These are phyloP conservation scores for Bugula neritina DNA, from an alignment of 2,888 invertebrate genomes.

Conservation along the genomic window DNA sequence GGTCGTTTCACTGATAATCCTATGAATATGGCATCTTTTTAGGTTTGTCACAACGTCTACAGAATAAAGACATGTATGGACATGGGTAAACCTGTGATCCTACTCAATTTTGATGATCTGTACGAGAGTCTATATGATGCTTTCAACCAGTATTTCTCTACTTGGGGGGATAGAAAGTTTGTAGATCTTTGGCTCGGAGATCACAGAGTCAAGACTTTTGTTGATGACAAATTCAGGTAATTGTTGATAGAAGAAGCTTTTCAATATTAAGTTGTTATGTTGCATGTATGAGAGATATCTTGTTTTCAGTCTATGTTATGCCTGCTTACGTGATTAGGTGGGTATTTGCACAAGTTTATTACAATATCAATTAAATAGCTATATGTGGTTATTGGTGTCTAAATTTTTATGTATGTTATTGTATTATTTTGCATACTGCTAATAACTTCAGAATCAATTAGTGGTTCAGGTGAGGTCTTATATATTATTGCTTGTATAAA, in stretches of 20 bases:
- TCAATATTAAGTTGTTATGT: neutral
- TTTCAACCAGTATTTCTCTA: conserved; percentile 46
- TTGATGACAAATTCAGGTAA: conserved; percentile 43
- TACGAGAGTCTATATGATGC: conserved; percentile 50
- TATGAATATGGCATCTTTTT: too few relatives aligned
- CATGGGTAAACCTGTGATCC: conserved; percentile 43
- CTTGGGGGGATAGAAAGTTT: conserved; percentile 40
- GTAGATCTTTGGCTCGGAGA: conserved; percentile 48
- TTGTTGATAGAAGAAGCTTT: neutral
- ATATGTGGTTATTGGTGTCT: too few relatives aligned
- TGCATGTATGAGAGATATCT: too few relatives aligned
- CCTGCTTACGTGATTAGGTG: too few relatives aligned
- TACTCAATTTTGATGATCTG: conserved; percentile 45
- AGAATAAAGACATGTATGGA: conserved; percentile 50
- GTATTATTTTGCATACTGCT: neutral
- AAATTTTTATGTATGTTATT: too few relatives aligned
- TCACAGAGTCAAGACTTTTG: conserved; percentile 46
- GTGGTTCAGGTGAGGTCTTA: neutral
- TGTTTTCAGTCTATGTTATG: too few relatives aligned
- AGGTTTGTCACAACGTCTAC: conserved; percentile 49
- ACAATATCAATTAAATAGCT: too few relatives aligned
- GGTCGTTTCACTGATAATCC: too few relatives aligned
- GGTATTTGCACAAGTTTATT: too few relatives aligned
- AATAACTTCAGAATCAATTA: neutral
- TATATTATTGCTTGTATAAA: neutral